A percentile compares a stretch with the other conserved stretches of the same genome.
Conservation (phyloP, 2,888 invertebrate genomes). For the Pyrrhosoma nymphula region DNA sequence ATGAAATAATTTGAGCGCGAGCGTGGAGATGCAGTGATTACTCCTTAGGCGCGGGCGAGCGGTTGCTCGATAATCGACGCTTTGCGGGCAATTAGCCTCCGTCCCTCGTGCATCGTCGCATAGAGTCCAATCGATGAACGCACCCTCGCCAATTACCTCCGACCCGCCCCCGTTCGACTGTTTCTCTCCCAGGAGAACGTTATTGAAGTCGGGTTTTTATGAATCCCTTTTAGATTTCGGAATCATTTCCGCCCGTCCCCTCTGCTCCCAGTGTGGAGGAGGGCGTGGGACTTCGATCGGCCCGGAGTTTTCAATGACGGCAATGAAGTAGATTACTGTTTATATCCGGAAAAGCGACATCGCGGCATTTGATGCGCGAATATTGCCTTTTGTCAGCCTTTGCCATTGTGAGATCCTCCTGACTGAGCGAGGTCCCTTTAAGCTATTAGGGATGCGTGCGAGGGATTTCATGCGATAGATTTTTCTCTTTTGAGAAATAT, state of each 20-base stretch:
- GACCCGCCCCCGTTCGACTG: neutral
- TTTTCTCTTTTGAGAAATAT: neutral
- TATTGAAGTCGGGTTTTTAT: neutral
- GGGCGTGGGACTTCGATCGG: neutral
- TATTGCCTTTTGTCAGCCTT: neutral
- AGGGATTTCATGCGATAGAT: neutral
- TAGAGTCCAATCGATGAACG: neutral
- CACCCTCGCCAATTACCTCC: neutral
- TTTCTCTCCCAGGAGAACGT: neutral
- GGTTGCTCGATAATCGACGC: neutral
- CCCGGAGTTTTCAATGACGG: neutral
- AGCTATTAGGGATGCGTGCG: neutral
- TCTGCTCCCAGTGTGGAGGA: neutral
- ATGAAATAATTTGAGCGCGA: neutral
- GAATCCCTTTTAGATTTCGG: neutral
- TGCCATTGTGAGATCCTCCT: neutral
- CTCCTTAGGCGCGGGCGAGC: neutral
- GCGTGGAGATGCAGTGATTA: neutral
- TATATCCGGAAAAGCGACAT: neutral
- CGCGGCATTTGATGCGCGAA: neutral
- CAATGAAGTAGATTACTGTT: neutral
- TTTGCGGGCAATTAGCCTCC: constrained; percentile 8
- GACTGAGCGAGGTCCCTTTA: neutral
- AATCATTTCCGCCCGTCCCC: neutral
- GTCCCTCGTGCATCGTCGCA: neutral